Evolutionary conservation across 1,140 invertebrate genomes (phyloP), one percentile per base, ranked within the genome.

Genomic region (Octopus sinensis): DNA sequence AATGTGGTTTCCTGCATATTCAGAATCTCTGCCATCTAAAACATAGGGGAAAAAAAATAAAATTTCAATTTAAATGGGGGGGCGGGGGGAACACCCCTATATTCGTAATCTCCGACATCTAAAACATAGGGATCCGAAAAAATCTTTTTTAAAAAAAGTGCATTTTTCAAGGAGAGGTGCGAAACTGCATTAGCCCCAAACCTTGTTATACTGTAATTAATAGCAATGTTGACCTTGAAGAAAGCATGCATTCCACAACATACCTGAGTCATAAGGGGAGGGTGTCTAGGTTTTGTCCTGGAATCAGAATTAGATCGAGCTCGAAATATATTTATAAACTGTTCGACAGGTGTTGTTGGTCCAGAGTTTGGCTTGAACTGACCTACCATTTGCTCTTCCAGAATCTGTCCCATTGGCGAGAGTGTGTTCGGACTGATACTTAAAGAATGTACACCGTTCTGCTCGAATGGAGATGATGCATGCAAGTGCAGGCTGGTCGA

Each of bases 221-320:
- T 23, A 23, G 23, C 23, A 23, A 23, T 23, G 23, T 23, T 23
- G 23, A 23, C 23, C 23, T 23, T 23, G 23, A 23, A 23, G 23
- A 23, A 23, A 23, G 23, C 23, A 23, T 23, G 23, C 23, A 23
- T 71, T n/a, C 68, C 68, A 5, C 13, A 71, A 13, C 68, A n/a
- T 71, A 71, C 68, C 68, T 71, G 68, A 13, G 30, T 71, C 30
- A 71, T n/a, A 71, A 71, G 68, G 30, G 68, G 68, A 71, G 68
- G 68, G 78, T 76, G 78, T 80, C 4, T 78, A 56, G 79, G 82
- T 12, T 84, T 82, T 79, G 86, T 82, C 82, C 85, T 84, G 1
- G 88, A 88, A 80, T 89, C 88, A 17, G 88, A 89, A 84, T 88
- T 88, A 53, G 88, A 88, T 12, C 87, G 80, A 1, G 86, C 81